Conservation (phyloP, 92 coral and sea anemone species). For the Palythoa caribaeorum region DNA sequence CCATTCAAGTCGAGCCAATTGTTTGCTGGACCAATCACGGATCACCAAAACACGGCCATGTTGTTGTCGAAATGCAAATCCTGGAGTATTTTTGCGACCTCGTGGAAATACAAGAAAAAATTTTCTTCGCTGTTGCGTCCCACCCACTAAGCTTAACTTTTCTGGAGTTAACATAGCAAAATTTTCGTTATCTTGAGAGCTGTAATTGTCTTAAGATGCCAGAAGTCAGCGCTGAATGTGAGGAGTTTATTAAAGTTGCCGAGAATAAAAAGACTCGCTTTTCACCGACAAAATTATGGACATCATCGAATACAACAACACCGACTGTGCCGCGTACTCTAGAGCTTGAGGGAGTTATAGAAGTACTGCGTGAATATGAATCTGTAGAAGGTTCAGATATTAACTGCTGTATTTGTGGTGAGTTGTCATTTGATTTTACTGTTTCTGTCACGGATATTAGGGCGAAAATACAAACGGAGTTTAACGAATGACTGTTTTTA, state of each 20-base stretch:
- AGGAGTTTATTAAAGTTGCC: constrained; percentile 59
- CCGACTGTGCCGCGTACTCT: constrained; percentile 85
- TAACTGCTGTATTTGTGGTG: constrained; percentile 99
- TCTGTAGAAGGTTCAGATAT: constrained; percentile 94
- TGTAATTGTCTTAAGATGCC: constrained; percentile 68
- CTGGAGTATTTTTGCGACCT: constrained; percentile 90
- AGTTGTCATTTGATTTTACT: constrained; percentile 43
- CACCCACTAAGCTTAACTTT: constrained; percentile 80
- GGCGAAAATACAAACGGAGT: constrained; percentile 19
- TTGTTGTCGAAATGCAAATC: constrained; percentile 97
- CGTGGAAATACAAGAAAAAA: constrained; percentile 85
- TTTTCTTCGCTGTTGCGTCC: constrained; percentile 80
- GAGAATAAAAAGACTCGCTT: constrained; percentile 92
- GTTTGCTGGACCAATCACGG: constrained; percentile 82
- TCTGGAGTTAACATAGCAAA: constrained; percentile 31
- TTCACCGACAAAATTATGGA: constrained; percentile 77
- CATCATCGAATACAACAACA: constrained; percentile 63
- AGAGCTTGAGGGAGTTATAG: constrained; percentile 96
- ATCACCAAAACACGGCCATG: constrained; percentile 68
- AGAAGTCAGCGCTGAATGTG: constrained; percentile 73
- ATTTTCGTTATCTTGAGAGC: constrained; percentile 9
- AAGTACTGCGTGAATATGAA: constrained; percentile 97
- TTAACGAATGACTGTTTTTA: constrained; percentile 26
- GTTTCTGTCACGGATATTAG: background rate
- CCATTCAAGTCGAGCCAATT: constrained; percentile 81